Base-by-base conservation (phyloP, 2,888 invertebrate genomes). In the Drosophila imparisetae region DNA sequence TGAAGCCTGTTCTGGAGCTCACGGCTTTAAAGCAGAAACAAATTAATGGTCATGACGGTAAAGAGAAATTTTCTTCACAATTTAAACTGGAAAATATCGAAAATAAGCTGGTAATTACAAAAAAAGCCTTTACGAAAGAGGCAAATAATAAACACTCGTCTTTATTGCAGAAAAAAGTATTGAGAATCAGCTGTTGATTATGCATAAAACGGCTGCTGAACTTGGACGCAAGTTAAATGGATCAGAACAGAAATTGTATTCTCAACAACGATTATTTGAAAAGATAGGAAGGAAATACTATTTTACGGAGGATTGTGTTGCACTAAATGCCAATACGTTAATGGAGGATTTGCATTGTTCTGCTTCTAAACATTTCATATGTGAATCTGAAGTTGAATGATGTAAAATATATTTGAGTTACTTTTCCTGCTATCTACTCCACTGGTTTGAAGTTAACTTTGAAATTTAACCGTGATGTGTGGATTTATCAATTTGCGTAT, bases 251-350 rank as follows among this genome's bases (percentile, higher is more conserved):
- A 10, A 29, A 10, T 29, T 1, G 1, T 11, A 18, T n/a, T 18
- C 4, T 24, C 15, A 6, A 24, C 21, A 6, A 21, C 21, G 2
- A 6, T 18, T 29, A 29, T 29, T n/a, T 50, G 29, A 49, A 13
- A 29, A 11, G 2, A 62, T 50, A 7, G 27, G 6, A 11, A 15
- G 42, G 6, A 62, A 30, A 10, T 21, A 21, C 15, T 48, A 60
- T 18, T 36, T 60, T 21, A 60, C n/a, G n/a, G n/a, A 40, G 10
- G n/a, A 40, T 40, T 40, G 10, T n/a, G n/a, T 11, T n/a, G 0
- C 1, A 1, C 1, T 40, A 40, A 40, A 0, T 1, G 0, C 0
- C 2, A 2, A 45, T 45, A 2, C 0, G 42, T 1, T 3, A 42
- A 7, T 42, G 3, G 1, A 2, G 21, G 21, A 42, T 21, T 0